These are phyloP conservation scores for Xenops minutus DNA, from an alignment of 2,797 vertebrate species.

Conservation along the genomic window DNA sequence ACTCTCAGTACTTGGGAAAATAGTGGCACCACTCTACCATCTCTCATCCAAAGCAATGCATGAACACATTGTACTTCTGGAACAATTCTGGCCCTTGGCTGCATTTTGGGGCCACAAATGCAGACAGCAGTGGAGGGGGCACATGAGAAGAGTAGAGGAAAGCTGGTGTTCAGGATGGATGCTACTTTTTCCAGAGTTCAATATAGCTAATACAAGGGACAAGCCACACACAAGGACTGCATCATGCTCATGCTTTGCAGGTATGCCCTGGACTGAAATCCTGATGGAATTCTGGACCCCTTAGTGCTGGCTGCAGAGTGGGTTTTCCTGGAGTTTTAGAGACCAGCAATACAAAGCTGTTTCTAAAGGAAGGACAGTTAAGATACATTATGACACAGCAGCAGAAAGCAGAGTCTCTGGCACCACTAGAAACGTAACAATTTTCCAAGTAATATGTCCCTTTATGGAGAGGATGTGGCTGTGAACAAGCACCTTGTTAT, in stretches of 20 bases:
- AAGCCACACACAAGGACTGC: neutral
- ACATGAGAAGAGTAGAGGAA: neutral
- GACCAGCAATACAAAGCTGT: neutral
- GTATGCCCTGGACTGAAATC: neutral
- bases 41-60: neutral
- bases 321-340: neutral
- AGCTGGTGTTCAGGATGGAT: neutral
- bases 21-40: neutral
- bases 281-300: neutral
- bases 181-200: neutral
- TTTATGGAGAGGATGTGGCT: neutral
- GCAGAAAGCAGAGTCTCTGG: neutral
- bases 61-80: neutral
- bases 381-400: neutral
- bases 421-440: neutral
- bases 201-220: neutral
- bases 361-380: neutral
- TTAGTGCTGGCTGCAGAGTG: neutral
- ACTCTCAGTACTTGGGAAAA: neutral
- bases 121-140: neutral
- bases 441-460: too few species aligned
- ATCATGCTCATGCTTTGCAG: neutral
- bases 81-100: neutral
- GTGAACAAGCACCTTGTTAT: neutral
- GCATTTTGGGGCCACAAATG: neutral